Conservation (phyloP, 2,797 vertebrate genomes). For the Sciaenops ocellatus region DNA sequence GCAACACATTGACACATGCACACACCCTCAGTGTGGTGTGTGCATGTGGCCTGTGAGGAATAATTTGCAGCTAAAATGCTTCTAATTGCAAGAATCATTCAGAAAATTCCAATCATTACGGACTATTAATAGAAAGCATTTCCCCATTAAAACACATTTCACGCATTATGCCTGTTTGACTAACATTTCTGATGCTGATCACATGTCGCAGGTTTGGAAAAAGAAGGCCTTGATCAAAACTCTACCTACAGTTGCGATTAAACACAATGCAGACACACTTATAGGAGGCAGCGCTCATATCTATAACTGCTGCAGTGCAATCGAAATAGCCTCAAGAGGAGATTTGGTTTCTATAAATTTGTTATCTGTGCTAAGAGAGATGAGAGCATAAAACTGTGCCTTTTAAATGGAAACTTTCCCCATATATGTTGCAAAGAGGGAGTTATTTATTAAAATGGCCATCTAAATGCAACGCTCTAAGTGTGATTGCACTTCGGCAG, state of each 20-base stretch:
- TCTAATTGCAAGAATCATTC: slow-evolving; percentile 76
- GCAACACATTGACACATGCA: slow-evolving; percentile 25
- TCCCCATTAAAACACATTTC: slow-evolving; percentile 73
- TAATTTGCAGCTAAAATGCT: slow-evolving; percentile 73
- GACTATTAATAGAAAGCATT: slow-evolving; percentile 72
- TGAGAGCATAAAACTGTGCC: slow-evolving; percentile 31
- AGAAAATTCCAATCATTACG: slow-evolving; percentile 73
- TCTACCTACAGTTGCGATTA: slow-evolving; percentile 29
- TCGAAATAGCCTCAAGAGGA: slow-evolving; percentile 49
- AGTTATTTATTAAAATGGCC: slow-evolving; percentile 74
- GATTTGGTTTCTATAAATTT: slow-evolving; percentile 53
- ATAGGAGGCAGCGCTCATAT: slow-evolving; percentile 4
- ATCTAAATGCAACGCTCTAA: slow-evolving; percentile 65
- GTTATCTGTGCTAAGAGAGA: slow-evolving; percentile 43
- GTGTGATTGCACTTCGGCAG: slow-evolving; percentile 50
- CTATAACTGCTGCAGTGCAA: slow-evolving; percentile 47
- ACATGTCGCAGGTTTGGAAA: slow-evolving; percentile 22
- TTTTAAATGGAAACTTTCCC: slow-evolving; percentile 47
- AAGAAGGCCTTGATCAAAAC: slow-evolving; percentile 31
- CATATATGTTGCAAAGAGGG: slow-evolving; percentile 60
- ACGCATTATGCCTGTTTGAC: slow-evolving; percentile 56
- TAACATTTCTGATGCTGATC: slow-evolving; percentile 36
- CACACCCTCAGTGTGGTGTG: slow-evolving; percentile 31
- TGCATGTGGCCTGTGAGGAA: slow-evolving; percentile 60
- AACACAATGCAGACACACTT: slow-evolving; percentile 30